Percentiles rank a stretch among this genome's conserved stretches.
Conservation (phyloP, 2,113 vertebrate species). For the Semnornis frantzii region DNA sequence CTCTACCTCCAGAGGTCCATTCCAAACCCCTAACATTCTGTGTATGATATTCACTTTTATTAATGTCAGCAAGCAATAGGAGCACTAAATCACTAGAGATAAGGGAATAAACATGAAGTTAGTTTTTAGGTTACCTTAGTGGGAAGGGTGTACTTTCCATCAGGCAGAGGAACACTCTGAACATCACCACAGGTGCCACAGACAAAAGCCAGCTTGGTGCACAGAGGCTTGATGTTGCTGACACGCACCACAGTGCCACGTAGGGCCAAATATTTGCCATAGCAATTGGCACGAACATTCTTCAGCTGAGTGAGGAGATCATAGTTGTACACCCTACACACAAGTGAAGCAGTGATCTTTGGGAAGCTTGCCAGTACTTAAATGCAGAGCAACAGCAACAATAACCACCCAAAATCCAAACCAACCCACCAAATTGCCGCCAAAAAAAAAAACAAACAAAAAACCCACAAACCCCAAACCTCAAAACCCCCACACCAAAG, state of each 20-base stretch:
- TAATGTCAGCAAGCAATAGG: background rate
- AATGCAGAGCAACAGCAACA: background rate
- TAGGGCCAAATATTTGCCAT: constrained; percentile 88
- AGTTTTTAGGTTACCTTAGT: constrained; percentile 80
- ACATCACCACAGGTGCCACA: constrained; percentile 84
- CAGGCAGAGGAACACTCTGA: constrained; percentile 84
- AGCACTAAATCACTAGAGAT: background rate
- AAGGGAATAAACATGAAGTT: background rate
- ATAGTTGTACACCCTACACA: constrained; percentile 91
- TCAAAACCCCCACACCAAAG: background rate
- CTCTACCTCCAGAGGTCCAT: too few species aligned
- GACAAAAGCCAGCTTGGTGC: constrained; percentile 88
- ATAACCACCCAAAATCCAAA: too few species aligned
- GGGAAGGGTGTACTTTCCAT: constrained; percentile 89
- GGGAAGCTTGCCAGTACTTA: background rate
- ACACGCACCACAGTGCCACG: constrained; percentile 93
- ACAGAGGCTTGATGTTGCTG: constrained; percentile 91
- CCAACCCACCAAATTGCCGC: background rate
- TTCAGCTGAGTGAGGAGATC: constrained; percentile 89
- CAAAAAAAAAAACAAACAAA: background rate
- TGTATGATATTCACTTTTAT: too few species aligned
- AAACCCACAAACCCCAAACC: background rate
- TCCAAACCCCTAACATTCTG: too few species aligned
- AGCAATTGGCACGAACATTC: constrained; percentile 89
- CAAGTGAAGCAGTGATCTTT: background rate